Conservation (phyloP, 2,888 invertebrate species). For the Hirtodrosophila trivittata region DNA sequence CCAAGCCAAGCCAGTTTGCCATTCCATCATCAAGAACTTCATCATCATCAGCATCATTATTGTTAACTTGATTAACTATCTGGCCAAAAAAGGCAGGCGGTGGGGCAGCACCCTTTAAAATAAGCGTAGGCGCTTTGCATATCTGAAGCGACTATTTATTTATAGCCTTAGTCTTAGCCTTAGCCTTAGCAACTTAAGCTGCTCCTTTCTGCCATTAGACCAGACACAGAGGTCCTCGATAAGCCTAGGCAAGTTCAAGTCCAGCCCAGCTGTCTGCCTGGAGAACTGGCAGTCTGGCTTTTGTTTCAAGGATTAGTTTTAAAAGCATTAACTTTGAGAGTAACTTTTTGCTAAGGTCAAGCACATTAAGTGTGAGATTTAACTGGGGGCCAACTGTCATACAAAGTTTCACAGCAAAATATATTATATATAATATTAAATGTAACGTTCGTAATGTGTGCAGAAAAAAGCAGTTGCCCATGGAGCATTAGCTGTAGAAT, state of each 20-base stretch:
- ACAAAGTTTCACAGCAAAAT: too few species aligned
- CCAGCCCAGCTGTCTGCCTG: slow-evolving; percentile 15
- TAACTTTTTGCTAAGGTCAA: slow-evolving; percentile 47
- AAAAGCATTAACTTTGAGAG: slow-evolving; percentile 51
- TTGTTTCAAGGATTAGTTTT: slow-evolving; percentile 51
- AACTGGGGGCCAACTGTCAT: not conserved
- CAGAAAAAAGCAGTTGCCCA: too few species aligned
- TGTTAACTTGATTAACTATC: slow-evolving; percentile 15
- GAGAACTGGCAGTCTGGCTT: slow-evolving; percentile 42
- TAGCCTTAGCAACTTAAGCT: slow-evolving; percentile 1
- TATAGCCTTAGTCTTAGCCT: slow-evolving; percentile 31
- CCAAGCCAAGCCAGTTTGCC: slow-evolving; percentile 41
- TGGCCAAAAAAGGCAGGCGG: not conserved
- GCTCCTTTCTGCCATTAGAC: not conserved
- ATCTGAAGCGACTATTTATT: slow-evolving; percentile 49
- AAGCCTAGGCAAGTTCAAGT: slow-evolving; percentile 24
- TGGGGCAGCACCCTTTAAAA: slow-evolving; percentile 2
- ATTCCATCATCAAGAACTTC: slow-evolving; percentile 23
- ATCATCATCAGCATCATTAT: slow-evolving; percentile 7
- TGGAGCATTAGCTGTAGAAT: too few species aligned
- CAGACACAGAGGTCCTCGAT: not conserved
- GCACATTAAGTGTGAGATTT: slow-evolving; percentile 46
- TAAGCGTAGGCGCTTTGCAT: slow-evolving; percentile 50
- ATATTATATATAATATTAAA: too few species aligned
- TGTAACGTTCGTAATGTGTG: too few species aligned